These are phyloP conservation scores for Palythoa heliodiscus DNA, from an alignment of 92 coral and sea anemone genomes.

Conservation along the genomic window DNA sequence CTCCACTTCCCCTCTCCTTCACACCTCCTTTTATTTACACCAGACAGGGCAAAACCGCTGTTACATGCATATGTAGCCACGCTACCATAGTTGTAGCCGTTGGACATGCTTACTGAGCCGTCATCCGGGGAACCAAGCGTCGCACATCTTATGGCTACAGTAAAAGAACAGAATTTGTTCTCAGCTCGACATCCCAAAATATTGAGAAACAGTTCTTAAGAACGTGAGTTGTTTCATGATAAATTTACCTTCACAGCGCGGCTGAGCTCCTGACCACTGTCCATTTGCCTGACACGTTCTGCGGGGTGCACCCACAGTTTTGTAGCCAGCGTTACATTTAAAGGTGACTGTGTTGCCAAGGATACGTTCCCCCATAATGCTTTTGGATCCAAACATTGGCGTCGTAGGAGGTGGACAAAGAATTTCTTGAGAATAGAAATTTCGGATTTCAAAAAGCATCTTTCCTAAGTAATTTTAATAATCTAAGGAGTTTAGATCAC, in stretches of 20 bases:
- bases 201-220: not conserved
- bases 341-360: constrained; percentile 82
- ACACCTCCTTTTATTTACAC: constrained; percentile 68
- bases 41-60: constrained; percentile 71
- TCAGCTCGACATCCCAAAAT: not conserved
- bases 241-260: constrained; percentile 78
- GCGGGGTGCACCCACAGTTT: constrained; percentile 66
- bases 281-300: constrained; percentile 88
- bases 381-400: constrained; percentile 72
- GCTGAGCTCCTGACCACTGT: constrained; percentile 95
- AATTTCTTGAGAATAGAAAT: constrained; percentile 54
- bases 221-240: no score
- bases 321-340: constrained; percentile 74
- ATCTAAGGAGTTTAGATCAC: no score
- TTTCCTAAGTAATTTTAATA: no score
- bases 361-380: constrained; percentile 76
- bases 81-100: constrained; percentile 76
- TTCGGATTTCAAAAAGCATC: no score
- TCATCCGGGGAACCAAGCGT: constrained; percentile 81
- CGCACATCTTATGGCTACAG: constrained; percentile 74
- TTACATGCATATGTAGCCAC: constrained; percentile 74
- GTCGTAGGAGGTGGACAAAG: constrained; percentile 68
- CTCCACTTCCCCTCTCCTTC: constrained; percentile 81
- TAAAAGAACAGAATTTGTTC: not conserved
- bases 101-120: constrained; percentile 60